These are phyloP conservation scores for Octopus bimaculoides DNA, from an alignment of 1,140 invertebrate species.

Conservation along the genomic window DNA sequence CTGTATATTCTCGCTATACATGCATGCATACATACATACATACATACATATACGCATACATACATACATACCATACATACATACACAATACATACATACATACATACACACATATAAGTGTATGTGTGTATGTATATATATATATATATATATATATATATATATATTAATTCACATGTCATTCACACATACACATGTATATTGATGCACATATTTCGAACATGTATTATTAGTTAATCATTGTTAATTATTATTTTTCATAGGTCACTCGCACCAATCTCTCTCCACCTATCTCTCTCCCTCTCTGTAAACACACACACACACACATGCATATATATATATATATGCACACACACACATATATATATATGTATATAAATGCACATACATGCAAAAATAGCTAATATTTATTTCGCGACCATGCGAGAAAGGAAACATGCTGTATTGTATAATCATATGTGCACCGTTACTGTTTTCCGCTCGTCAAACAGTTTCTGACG, in stretches of 20 bases:
- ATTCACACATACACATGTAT: too few species aligned
- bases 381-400: not conserved
- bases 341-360: not conserved
- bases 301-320: too few species aligned
- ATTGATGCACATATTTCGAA: too few species aligned
- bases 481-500: too few species aligned
- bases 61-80: not conserved
- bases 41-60: constrained; percentile 3
- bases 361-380: not conserved
- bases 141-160: not conserved
- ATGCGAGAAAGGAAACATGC: too few species aligned
- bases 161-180: not conserved
- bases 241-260: too few species aligned
- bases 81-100: not conserved
- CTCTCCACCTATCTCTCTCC: too few species aligned
- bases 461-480: too few species aligned
- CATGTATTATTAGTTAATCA: too few species aligned
- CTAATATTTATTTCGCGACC: too few species aligned
- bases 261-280: too few species aligned
- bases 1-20: not conserved
- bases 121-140: not conserved
- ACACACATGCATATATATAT: not conserved
- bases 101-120: not conserved
- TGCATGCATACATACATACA: not conserved
- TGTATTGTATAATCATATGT: too few species aligned